Evolutionary conservation across 2,113 vertebrate genomes (phyloP).

Genomic region (Haemorhous mexicanus): DNA sequence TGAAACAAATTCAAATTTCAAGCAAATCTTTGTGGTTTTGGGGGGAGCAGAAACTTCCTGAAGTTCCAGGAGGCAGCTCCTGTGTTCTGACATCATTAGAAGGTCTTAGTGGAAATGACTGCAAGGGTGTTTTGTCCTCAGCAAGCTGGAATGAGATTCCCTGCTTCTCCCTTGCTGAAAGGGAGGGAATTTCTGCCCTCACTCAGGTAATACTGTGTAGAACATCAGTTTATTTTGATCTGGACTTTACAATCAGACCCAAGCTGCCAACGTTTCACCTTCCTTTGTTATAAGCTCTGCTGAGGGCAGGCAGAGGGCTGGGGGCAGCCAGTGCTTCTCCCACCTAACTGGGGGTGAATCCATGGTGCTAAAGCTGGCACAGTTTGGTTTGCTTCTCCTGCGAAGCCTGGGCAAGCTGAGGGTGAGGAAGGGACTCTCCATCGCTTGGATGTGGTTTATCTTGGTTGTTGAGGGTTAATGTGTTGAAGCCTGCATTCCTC

Average conservation of each 20-base stretch:
- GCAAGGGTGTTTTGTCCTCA: background rate
- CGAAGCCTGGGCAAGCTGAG: background rate
- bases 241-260: fast-evolving
- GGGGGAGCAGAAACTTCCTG: background rate
- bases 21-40: background rate
- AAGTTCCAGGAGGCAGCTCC: background rate
- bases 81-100: background rate
- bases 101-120: background rate
- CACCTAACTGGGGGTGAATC: background rate
- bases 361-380: fast-evolving
- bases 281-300: background rate
- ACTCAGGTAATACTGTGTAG: background rate
- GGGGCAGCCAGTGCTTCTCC: background rate
- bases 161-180: background rate
- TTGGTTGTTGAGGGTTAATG: slow-evolving; percentile 3
- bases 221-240: background rate
- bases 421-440: background rate
- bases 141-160: background rate
- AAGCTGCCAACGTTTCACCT: background rate
- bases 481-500: background rate
- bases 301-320: background rate
- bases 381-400: background rate
- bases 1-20: background rate
- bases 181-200: background rate
- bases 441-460: background rate